Conservation (phyloP, 2,797 vertebrate genomes). For the Helarctos malayanus region DNA sequence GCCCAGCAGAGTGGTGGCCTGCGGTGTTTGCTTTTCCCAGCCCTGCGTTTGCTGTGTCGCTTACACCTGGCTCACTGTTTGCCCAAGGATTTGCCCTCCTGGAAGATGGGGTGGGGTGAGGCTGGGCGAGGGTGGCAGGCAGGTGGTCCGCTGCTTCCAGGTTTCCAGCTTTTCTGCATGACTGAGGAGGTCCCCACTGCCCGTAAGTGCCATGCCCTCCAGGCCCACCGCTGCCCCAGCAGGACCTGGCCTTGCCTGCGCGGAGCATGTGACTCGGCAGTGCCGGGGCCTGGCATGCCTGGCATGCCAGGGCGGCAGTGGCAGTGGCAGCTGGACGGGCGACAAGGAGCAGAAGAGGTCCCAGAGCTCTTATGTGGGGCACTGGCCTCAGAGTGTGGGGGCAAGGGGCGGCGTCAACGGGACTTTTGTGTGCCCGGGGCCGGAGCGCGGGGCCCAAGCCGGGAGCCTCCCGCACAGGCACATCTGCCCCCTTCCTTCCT, state of each 20-base stretch:
- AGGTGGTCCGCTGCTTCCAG: neutral
- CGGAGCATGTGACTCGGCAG: conserved; percentile 67
- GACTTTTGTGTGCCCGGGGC: conserved; percentile 60
- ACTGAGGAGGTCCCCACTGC: fast-evolving
- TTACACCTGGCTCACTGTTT: conserved; percentile 51
- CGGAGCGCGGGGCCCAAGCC: conserved; percentile 46
- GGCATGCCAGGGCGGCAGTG: conserved; percentile 7
- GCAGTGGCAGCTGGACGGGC: neutral
- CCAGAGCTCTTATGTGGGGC: conserved; percentile 36
- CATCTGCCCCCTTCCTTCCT: conserved; percentile 16
- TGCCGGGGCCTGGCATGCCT: conserved; percentile 74
- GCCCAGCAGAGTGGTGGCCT: neutral
- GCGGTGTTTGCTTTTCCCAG: neutral
- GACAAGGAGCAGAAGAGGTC: conserved; percentile 37
- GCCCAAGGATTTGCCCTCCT: conserved; percentile 39
- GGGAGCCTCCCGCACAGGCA: neutral
- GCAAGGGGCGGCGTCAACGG: conserved; percentile 64
- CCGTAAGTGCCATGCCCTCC: fast-evolving
- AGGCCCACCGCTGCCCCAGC: neutral
- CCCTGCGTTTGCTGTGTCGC: neutral
- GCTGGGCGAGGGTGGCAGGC: neutral
- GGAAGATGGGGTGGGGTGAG: neutral
- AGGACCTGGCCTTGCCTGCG: conserved; percentile 8
- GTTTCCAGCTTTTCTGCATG: neutral
- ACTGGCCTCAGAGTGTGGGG: neutral